Evolutionary conservation across 2,888 invertebrate species (phyloP).

Genomic region (Brachypalpus laphriformis): DNA sequence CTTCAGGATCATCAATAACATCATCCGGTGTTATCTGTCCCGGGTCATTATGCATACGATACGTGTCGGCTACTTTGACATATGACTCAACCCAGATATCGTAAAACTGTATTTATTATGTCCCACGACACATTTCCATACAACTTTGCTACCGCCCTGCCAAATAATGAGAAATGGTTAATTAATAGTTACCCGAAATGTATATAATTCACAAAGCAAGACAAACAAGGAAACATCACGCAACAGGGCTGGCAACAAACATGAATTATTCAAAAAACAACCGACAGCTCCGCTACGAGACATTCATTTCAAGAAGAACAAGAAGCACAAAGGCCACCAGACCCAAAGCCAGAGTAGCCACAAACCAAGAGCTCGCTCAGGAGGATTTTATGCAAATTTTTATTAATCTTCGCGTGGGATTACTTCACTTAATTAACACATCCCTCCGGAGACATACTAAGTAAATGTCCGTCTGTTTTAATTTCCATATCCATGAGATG

Average conservation of each 20-base stretch:
- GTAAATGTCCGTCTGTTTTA: constrained; percentile 65
- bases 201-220: constrained; percentile 15
- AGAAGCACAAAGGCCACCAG: not conserved
- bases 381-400: constrained; percentile 68
- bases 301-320: constrained; percentile 9
- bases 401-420: constrained; percentile 74
- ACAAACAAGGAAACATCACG: constrained; percentile 57
- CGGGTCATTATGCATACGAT: not conserved
- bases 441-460: constrained; percentile 59
- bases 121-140: not conserved
- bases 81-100: not conserved
- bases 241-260: constrained; percentile 36
- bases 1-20: not conserved
- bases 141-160: not conserved
- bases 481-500: constrained; percentile 54
- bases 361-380: constrained; percentile 15
- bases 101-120: not conserved
- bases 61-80: not conserved
- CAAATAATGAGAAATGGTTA: constrained; percentile 50
- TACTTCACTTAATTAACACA: constrained; percentile 74
- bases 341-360: not conserved
- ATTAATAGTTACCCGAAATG: constrained; percentile 48
- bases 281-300: not conserved
- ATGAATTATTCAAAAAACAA: constrained; percentile 60
- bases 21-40: not conserved